A percentile compares a stretch with the other conserved stretches of the same genome.
Conservation (phyloP, 2,888 invertebrate species). For the Oscheius sp. region DNA sequence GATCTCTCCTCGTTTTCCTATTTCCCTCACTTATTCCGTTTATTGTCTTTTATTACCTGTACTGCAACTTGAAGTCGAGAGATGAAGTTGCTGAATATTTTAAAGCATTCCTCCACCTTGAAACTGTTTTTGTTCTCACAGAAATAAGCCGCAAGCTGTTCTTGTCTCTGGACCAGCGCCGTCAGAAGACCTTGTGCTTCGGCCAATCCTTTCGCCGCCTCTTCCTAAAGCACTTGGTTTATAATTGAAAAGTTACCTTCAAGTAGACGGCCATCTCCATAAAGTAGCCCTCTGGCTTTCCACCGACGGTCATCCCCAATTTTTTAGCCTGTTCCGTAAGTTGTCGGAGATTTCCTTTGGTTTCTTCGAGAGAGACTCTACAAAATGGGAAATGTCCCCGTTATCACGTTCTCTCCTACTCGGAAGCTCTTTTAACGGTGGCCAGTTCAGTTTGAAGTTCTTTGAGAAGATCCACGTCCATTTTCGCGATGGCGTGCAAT, state of each 20-base stretch:
- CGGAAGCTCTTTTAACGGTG: constrained; percentile 40
- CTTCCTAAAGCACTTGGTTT: too few relatives aligned
- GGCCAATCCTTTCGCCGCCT: background rate
- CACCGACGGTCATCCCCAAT: constrained; percentile 42
- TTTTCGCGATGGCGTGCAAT: constrained; percentile 47
- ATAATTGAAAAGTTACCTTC: constrained; percentile 33
- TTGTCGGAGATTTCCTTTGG: constrained; percentile 40
- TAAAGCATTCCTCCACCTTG: constrained; percentile 69
- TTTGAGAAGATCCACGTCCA: constrained; percentile 40
- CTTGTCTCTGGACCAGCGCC: constrained; percentile 33
- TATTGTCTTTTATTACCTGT: constrained; percentile 15
- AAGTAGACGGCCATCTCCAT: constrained; percentile 36
- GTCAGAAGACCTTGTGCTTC: background rate
- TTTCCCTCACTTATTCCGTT: background rate
- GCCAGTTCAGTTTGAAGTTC: constrained; percentile 43
- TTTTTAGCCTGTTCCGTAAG: constrained; percentile 37
- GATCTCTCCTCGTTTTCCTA: constrained; percentile 36
- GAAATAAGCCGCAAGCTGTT: constrained; percentile 48
- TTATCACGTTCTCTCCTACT: too few relatives aligned
- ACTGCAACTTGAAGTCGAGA: constrained; percentile 53
- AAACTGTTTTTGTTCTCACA: constrained; percentile 58
- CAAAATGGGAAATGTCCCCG: background rate
- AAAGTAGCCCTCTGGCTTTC: constrained; percentile 30
- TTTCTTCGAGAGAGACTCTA: constrained; percentile 51
- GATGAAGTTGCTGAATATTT: constrained; percentile 66